These are phyloP conservation scores for Grallaria varia DNA, from an alignment of 2,113 vertebrate genomes.

Conservation along the genomic window DNA sequence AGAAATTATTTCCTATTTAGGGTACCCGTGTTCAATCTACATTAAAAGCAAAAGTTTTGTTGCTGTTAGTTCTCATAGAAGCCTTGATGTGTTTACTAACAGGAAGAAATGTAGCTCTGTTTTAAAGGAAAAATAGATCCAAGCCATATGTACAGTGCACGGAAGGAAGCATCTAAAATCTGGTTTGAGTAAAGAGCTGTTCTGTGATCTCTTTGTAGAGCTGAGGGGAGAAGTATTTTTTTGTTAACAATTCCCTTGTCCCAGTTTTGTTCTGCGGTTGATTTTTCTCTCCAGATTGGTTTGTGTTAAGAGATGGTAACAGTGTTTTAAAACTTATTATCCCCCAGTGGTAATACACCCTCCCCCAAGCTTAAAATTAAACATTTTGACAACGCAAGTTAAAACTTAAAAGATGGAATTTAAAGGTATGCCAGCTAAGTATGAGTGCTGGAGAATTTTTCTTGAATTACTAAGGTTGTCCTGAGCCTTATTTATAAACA, in stretches of 20 bases:
- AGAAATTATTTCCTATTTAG: neutral
- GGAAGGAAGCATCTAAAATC: slow-evolving; percentile 56
- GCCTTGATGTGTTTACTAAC: slow-evolving; percentile 52
- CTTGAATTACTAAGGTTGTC: neutral
- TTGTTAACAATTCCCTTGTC: slow-evolving; percentile 55
- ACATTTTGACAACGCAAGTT: slow-evolving; percentile 28
- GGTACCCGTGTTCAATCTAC: neutral
- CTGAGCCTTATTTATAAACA: neutral
- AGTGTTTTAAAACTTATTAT: slow-evolving; percentile 55
- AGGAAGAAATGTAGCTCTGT: slow-evolving; percentile 59
- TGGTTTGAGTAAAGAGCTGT: slow-evolving; percentile 58
- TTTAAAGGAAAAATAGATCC: slow-evolving; percentile 46
- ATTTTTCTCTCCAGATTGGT: slow-evolving; percentile 48
- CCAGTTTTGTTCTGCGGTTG: slow-evolving; percentile 50
- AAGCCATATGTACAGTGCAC: slow-evolving; percentile 35
- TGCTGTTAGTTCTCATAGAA: slow-evolving; percentile 16
- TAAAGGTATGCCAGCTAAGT: neutral
- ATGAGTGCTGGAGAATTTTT: slow-evolving; percentile 31
- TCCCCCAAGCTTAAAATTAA: slow-evolving; percentile 30
- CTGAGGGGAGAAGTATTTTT: slow-evolving; percentile 48
- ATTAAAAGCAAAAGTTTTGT: slow-evolving; percentile 28
- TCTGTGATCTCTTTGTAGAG: slow-evolving; percentile 67
- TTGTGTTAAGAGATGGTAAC: slow-evolving; percentile 53
- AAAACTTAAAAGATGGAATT: neutral
- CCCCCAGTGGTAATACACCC: slow-evolving; percentile 27